Conservation (phyloP, 1,140 invertebrate genomes). For the Drosophila ercepeae region DNA sequence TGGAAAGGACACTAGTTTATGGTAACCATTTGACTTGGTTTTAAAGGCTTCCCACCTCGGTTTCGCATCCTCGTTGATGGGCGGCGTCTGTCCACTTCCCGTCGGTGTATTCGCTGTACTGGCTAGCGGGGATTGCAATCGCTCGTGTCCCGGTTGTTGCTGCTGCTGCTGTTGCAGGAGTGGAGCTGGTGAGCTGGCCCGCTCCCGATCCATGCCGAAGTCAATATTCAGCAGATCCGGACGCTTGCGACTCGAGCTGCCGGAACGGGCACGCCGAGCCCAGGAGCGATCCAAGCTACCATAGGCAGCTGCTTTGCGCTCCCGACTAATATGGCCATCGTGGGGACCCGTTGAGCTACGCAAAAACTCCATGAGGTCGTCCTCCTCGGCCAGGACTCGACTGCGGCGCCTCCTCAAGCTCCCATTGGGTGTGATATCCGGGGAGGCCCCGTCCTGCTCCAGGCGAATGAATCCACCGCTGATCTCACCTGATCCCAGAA, state of each 20-base stretch:
- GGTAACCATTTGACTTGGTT: background rate
- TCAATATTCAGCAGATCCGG: constrained; percentile 89
- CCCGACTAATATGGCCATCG: constrained; percentile 87
- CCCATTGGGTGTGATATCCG: constrained; percentile 95
- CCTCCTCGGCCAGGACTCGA: constrained; percentile 92
- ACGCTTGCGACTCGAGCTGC: constrained; percentile 87
- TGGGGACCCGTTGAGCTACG: constrained; percentile 87
- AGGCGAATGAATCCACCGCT: constrained; percentile 84
- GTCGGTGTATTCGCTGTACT: constrained; percentile 51
- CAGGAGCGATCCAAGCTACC: constrained; percentile 95
- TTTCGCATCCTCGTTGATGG: constrained; percentile 84
- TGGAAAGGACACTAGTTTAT: background rate
- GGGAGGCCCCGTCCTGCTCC: constrained; percentile 88
- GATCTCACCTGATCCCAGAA: constrained; percentile 86
- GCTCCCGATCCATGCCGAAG: constrained; percentile 88
- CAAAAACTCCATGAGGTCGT: constrained; percentile 95
- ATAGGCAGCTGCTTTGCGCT: constrained; percentile 90
- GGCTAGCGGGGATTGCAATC: constrained; percentile 60
- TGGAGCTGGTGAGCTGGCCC: constrained; percentile 89
- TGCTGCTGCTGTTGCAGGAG: constrained; percentile 71
- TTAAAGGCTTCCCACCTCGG: constrained; percentile 74
- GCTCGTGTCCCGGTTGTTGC: constrained; percentile 66
- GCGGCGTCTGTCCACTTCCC: constrained; percentile 48
- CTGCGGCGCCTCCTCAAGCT: constrained; percentile 92
- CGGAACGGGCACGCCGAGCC: constrained; percentile 90